Evolutionary conservation across 2,113 vertebrate species (phyloP).

Genomic region (Cavia aperea): DNA sequence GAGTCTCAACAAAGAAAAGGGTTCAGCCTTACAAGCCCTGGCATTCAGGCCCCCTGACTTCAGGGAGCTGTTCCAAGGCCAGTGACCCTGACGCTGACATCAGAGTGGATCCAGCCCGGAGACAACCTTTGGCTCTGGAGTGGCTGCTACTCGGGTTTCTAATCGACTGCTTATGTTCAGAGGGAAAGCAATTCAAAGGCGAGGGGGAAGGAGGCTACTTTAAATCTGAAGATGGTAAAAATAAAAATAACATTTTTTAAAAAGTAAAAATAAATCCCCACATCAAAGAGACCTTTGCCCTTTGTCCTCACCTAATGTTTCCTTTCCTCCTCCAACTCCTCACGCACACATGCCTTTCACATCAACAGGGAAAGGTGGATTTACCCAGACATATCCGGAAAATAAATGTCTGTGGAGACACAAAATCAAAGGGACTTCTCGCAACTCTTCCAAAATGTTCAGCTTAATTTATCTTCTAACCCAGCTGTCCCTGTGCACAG

Average conservation of each 20-base stretch:
- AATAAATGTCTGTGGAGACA: not conserved
- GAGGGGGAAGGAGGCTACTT: conserved; percentile 56
- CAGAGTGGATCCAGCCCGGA: conserved; percentile 40
- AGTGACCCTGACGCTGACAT: conserved; percentile 45
- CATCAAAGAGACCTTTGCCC: conserved; percentile 53
- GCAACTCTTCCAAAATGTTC: not conserved
- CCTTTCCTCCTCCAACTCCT: not conserved
- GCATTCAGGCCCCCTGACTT: conserved; percentile 54
- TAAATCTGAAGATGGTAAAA: conserved; percentile 51
- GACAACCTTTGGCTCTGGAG: conserved; percentile 56
- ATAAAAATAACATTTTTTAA: conserved; percentile 8
- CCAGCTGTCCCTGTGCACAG: accelerated
- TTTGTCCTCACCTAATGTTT: not conserved
- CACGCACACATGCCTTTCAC: not conserved
- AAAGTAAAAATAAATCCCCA: conserved; percentile 51
- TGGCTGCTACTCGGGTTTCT: conserved; percentile 49
- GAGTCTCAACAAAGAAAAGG: conserved; percentile 59
- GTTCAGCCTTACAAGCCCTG: conserved; percentile 52
- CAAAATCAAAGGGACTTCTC: not conserved
- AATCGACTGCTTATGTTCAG: conserved; percentile 56
- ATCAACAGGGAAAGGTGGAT: not conserved
- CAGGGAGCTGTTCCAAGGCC: conserved; percentile 66
- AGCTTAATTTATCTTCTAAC: not conserved
- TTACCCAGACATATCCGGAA: not conserved
- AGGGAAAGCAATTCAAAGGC: conserved; percentile 56